These are phyloP conservation scores for Podotricha telesiphe DNA, from an alignment of 2,888 invertebrate genomes.

Conservation along the genomic window DNA sequence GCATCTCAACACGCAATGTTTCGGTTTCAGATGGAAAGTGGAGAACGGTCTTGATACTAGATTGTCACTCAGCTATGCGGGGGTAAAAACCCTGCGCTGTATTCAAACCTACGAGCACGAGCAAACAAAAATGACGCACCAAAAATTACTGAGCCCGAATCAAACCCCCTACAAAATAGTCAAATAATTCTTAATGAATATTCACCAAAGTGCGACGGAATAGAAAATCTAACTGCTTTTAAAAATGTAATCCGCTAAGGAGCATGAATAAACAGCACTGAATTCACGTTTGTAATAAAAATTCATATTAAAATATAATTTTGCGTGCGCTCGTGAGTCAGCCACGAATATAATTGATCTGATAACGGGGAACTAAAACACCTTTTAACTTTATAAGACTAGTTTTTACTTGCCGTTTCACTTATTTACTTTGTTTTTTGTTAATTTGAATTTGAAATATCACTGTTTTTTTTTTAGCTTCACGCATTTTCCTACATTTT, in stretches of 20 bases:
- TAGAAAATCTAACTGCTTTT: slow-evolving; percentile 25
- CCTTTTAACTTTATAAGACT: slow-evolving; percentile 45
- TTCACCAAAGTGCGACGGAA: slow-evolving; percentile 12
- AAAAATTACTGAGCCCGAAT: too few species aligned
- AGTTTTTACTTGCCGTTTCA: background rate
- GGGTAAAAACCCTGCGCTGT: too few species aligned
- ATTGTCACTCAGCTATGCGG: too few species aligned
- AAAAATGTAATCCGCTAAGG: slow-evolving; percentile 27
- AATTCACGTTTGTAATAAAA: slow-evolving; percentile 21
- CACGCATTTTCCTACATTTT: too few species aligned
- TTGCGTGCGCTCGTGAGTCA: slow-evolving; percentile 44
- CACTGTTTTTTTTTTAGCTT: too few species aligned
- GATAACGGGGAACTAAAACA: slow-evolving; percentile 52
- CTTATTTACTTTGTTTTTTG: background rate
- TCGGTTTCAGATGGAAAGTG: background rate
- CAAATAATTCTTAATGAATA: background rate
- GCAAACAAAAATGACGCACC: too few species aligned
- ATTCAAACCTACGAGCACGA: too few species aligned
- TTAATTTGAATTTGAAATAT: too few species aligned
- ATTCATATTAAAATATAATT: slow-evolving; percentile 46
- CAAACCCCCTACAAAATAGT: too few species aligned
- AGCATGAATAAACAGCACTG: slow-evolving; percentile 31
- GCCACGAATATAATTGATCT: slow-evolving; percentile 53
- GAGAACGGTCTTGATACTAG: background rate
- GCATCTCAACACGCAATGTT: background rate